Evolutionary conservation across 2,113 vertebrate genomes (phyloP), one percentile per base, ranked within the genome.

Genomic region (Cichladusa arquata): DNA sequence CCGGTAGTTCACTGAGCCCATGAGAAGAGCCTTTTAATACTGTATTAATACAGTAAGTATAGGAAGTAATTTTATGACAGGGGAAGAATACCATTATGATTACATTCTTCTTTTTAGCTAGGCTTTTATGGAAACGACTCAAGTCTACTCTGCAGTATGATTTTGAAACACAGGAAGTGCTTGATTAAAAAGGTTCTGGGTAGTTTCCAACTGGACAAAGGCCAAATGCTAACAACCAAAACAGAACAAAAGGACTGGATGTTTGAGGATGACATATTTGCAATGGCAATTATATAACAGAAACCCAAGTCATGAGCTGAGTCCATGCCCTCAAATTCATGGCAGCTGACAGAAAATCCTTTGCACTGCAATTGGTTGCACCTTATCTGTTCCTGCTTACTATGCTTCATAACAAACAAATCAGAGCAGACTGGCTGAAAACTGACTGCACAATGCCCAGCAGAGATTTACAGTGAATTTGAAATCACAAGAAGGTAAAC

Each of bases 141-240:
- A 93, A 94, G 86, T 70, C 65, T 87, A 92, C 81, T 95, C 78
- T 65, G 92, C 54, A 95, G 71, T 26, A 92, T 26, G 82, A 83
- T 88, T 97, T 96, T 3, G n/a, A 93, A 96, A 97, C 50, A 93
- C 76, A 97, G 95, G 94, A 97, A 91, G 74, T 96, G 62, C 86
- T 96, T 95, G 72, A 90, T 96, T 97, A 96, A 97, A 97, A 97
- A 89, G 71, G 40, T 66, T 93, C 64, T 97, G 96, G 91, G 83
- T 77, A 33, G 64, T 58, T 97, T 97, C 96, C 95, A 98, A 22
- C 62, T 96, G 93, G 95, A 95, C 65, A 64, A 56, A 92, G 61
- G 88, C 92, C 96, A 97, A 93, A 92, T 61, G 69, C 82, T 95
- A 93, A 92, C 79, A 96, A 97, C 70, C 45, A 87, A 94, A 96